These are phyloP conservation scores for Plebejus anna DNA, from an alignment of 2,888 invertebrate species.

Conservation along the genomic window DNA sequence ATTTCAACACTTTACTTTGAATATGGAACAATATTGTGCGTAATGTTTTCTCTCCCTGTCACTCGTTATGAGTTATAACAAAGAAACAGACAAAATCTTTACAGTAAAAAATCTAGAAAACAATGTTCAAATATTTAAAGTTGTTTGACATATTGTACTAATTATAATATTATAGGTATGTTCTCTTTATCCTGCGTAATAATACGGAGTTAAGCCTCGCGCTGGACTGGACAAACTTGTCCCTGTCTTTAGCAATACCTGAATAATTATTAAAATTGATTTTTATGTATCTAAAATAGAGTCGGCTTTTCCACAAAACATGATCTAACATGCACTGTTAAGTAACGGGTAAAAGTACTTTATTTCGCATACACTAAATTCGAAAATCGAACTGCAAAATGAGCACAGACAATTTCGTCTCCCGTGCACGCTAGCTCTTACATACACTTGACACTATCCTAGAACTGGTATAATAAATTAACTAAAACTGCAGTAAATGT, in stretches of 20 bases:
- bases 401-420: not conserved
- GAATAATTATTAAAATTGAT: not conserved
- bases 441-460: conserved; percentile 6
- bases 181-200: not conserved
- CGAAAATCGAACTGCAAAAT: not conserved
- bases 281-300: not conserved
- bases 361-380: not conserved
- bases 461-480: conserved; percentile 29
- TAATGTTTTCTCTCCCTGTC: not conserved
- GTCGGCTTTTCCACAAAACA: not conserved
- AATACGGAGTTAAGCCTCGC: conserved; percentile 1
- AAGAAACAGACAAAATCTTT: not conserved
- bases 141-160: not conserved
- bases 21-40: conserved; percentile 22
- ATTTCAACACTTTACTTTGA: not conserved
- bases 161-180: not conserved
- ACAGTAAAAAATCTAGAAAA: not conserved
- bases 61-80: not conserved
- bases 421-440: not conserved
- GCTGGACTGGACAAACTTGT: not conserved
- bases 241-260: not conserved
- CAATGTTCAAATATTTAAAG: not conserved
- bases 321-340: no score
- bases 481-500: conserved; percentile 36
- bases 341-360: not conserved